These are phyloP conservation scores for Chelonoidis abingdonii DNA, from an alignment of 2,113 vertebrate species.

Conservation along the genomic window DNA sequence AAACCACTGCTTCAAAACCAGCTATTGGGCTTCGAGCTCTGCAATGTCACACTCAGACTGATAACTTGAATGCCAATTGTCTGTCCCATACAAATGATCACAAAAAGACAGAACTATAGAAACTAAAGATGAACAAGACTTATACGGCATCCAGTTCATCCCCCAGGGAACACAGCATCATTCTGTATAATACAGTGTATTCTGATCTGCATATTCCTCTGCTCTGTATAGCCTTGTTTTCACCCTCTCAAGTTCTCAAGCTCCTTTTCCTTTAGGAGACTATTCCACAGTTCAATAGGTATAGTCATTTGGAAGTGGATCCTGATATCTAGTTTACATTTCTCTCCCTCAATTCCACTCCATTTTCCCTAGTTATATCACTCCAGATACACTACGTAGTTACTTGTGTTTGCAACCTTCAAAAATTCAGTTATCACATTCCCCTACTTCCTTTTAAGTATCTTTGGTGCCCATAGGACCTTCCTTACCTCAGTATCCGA, in stretches of 20 bases:
- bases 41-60: not conserved
- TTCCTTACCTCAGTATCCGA: not conserved
- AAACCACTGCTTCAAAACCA: not conserved
- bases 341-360: not conserved
- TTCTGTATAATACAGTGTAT: not conserved
- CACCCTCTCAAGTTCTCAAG: not conserved
- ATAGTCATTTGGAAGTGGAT: not conserved
- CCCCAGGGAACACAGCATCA: not conserved
- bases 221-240: not conserved
- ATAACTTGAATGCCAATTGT: too few species aligned
- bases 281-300: too few species aligned
- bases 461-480: not conserved
- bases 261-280: not conserved
- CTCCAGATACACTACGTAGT: not conserved
- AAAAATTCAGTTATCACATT: not conserved
- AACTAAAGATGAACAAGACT: not conserved
- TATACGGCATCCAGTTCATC: not conserved
- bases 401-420: not conserved
- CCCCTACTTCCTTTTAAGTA: not conserved
- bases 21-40: not conserved
- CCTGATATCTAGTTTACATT: not conserved
- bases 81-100: not conserved
- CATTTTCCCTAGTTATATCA: not conserved
- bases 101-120: not conserved
- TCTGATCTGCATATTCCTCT: not conserved